Evolutionary conservation across 2,888 invertebrate genomes (phyloP).

Genomic region (Ypsolopha sequella): DNA sequence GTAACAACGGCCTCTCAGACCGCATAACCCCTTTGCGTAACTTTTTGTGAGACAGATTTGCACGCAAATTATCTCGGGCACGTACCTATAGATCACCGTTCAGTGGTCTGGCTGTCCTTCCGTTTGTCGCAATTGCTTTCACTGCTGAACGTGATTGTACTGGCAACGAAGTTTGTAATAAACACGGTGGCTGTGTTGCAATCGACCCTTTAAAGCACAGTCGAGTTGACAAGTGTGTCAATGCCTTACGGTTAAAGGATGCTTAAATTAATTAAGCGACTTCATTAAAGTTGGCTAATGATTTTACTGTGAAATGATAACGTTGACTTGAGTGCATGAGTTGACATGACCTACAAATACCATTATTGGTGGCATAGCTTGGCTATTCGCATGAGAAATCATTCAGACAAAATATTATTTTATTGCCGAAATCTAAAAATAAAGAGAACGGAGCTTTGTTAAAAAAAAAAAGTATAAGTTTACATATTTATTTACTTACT

Average conservation of each 20-base stretch:
- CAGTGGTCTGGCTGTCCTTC: slow-evolving; percentile 31
- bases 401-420: too few relatives aligned
- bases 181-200: not conserved
- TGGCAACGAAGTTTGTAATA: slow-evolving; percentile 10
- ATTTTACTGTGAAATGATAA: too few relatives aligned
- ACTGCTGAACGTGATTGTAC: slow-evolving; percentile 45
- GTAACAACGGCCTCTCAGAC: not conserved
- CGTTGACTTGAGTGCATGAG: too few relatives aligned
- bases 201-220: slow-evolving; percentile 17
- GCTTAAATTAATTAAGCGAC: not conserved
- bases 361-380: too few relatives aligned
- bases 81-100: slow-evolving; percentile 31
- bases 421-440: too few relatives aligned
- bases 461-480: too few relatives aligned
- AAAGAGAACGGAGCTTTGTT: too few relatives aligned
- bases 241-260: slow-evolving; percentile 17
- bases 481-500: too few relatives aligned
- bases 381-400: too few relatives aligned
- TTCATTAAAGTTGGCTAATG: not conserved
- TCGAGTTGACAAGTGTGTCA: slow-evolving; percentile 35
- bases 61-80: slow-evolving; percentile 35
- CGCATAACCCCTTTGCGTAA: not conserved
- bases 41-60: slow-evolving; percentile 33
- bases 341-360: too few relatives aligned
- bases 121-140: slow-evolving; percentile 49